Conservation (phyloP, 2,797 vertebrate genomes). For the Gallinago solitaria region DNA sequence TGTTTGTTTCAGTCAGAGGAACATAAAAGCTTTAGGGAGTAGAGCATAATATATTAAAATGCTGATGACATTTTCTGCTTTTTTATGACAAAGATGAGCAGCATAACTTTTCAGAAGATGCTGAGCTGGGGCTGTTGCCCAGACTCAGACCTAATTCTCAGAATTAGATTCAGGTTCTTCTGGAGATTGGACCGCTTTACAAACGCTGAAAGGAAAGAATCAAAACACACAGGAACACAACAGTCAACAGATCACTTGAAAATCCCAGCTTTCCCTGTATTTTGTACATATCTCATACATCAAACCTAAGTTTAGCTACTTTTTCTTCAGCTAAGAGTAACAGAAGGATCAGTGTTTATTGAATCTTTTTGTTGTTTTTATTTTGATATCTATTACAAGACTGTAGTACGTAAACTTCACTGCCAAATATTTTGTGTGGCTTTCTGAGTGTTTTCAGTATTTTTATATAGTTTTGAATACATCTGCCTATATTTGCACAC, state of each 20-base stretch:
- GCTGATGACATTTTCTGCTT: neutral
- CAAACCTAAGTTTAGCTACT: neutral
- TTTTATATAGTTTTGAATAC: neutral
- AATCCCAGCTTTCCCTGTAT: neutral
- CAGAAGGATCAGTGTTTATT: neutral
- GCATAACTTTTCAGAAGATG: neutral
- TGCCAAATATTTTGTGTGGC: neutral
- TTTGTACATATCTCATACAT: neutral
- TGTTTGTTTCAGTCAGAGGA: neutral
- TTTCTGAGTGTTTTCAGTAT: neutral
- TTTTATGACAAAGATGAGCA: neutral
- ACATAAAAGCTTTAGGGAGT: neutral
- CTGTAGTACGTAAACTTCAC: neutral
- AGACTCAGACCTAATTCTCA: neutral
- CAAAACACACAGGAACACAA: neutral
- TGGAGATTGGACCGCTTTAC: neutral
- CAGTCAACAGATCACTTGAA: neutral
- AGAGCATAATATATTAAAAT: neutral
- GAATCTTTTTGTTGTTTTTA: neutral
- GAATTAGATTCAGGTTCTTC: neutral
- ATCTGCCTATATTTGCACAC: neutral
- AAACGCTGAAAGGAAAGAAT: neutral
- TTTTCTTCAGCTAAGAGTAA: neutral
- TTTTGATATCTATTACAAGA: neutral
- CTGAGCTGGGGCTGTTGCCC: neutral